Base-by-base conservation (phyloP, 2,888 invertebrate genomes). In the Philereme transversata region DNA sequence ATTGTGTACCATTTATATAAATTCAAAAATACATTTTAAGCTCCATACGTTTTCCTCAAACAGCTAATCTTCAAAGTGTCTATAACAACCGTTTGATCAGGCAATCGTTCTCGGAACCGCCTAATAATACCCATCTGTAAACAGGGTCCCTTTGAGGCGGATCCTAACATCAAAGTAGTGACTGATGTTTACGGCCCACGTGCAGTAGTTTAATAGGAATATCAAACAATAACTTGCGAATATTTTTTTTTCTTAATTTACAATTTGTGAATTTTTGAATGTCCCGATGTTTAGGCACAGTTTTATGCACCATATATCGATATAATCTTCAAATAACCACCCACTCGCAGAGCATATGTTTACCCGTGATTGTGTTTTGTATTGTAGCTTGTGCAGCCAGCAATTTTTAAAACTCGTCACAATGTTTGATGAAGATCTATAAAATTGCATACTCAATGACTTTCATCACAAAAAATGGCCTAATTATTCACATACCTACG, bases 381-480 rank as follows among this genome's bases (percentile, higher is more conserved):
- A 22, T 22, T 22, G 22, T 22, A 22, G 3, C 22, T n/a, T 2
- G 22, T 22, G 22, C 2, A 6, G n/a, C n/a, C 47, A n/a, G n/a
- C 4, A 22, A 46, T 4, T 4, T 6, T 40, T 40, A 4, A 40
- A 8, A 8, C 6, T 40, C 40, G 8, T 40, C 40, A n/a, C n/a
- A 40, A 40, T 40, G 40, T 40, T 40, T 40, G 40, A 6, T 5
- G 35, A 38, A 50, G 7, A 40, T 22, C 44, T 57, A 11, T 22
- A 46, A 22, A 5, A 8, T 47, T 47, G 7, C 11, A 47, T 34
- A 22, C 10, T 8, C 38, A 22, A 11, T 46, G 34, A 35, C 40
- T 57, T 57, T 57, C 34, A 46, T 51, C 5, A 8, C 41, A 50
- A 9, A 34, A 51, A 51, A 51, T 47, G 55, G 9, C 55, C 51